phyloP scores from a whole-genome alignment of 2,113 vertebrate species.

The Gobius niger region DNA sequence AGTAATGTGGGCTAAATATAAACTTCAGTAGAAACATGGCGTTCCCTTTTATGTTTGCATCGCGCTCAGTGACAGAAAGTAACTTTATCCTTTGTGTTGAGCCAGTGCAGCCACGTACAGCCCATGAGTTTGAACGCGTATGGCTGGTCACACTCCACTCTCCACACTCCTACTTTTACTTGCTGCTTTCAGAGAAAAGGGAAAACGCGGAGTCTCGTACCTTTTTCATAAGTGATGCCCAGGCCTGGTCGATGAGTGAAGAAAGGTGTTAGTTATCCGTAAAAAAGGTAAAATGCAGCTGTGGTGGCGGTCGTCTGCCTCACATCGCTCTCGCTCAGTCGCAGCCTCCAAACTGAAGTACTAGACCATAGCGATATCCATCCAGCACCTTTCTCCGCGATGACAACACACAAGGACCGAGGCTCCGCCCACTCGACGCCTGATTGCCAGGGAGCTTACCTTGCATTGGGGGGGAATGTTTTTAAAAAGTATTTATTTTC shows the following conservation, averaged over 20 bases:
- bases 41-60: neutral
- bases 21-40: conserved; percentile 2
- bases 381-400: conserved; percentile 56
- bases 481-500: neutral
- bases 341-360: conserved; percentile 63
- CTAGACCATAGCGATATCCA: conserved; percentile 42
- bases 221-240: conserved; percentile 21
- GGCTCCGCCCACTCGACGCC: conserved; percentile 57
- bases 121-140: conserved; percentile 8
- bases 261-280: conserved; percentile 51
- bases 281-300: conserved; percentile 16
- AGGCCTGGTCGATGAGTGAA: neutral
- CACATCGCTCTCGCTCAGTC: conserved; percentile 46
- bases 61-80: neutral
- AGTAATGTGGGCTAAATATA: conserved; percentile 2
- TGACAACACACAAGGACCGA: conserved; percentile 50
- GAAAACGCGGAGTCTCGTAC: conserved; percentile 24
- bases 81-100: conserved; percentile 58
- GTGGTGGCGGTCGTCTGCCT: conserved; percentile 2
- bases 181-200: neutral
- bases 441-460: neutral
- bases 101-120: conserved; percentile 10
- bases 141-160: conserved; percentile 22
- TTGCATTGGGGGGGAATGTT: too few relatives aligned
- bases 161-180: conserved; percentile 39